These are phyloP conservation scores for Papilio gigon DNA, from an alignment of 2,888 invertebrate species.

Conservation along the genomic window DNA sequence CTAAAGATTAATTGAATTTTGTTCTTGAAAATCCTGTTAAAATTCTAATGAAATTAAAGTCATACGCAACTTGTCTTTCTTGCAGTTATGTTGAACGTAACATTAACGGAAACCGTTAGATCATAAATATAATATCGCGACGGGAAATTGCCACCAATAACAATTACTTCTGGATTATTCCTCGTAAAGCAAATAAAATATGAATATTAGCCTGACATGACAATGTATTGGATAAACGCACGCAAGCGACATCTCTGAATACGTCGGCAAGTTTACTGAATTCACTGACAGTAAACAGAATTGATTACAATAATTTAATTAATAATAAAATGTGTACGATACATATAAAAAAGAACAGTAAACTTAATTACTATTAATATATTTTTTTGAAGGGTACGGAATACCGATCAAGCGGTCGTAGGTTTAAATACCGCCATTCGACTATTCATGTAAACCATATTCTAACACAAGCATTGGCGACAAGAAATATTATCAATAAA, in stretches of 20 bases:
- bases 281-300: background rate
- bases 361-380: background rate
- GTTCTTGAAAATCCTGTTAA: no score
- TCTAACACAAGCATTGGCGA: no score
- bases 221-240: conserved; percentile 12
- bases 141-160: conserved; percentile 10
- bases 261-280: background rate
- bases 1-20: background rate
- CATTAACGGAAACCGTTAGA: background rate
- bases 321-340: background rate
- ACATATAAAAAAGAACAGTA: background rate
- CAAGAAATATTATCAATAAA: no score
- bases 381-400: no score
- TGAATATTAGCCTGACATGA: conserved; percentile 5
- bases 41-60: background rate
- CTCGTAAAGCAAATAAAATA: conserved; percentile 19
- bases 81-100: background rate
- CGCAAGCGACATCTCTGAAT: conserved; percentile 15
- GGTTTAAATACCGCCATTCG: no score
- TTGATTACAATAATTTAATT: background rate
- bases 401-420: no score
- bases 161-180: conserved; percentile 16
- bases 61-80: background rate
- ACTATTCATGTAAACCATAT: no score
- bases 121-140: background rate